phyloP scores from a whole-genome alignment of 2,113 vertebrate species.

The Cynocephalus volans region DNA sequence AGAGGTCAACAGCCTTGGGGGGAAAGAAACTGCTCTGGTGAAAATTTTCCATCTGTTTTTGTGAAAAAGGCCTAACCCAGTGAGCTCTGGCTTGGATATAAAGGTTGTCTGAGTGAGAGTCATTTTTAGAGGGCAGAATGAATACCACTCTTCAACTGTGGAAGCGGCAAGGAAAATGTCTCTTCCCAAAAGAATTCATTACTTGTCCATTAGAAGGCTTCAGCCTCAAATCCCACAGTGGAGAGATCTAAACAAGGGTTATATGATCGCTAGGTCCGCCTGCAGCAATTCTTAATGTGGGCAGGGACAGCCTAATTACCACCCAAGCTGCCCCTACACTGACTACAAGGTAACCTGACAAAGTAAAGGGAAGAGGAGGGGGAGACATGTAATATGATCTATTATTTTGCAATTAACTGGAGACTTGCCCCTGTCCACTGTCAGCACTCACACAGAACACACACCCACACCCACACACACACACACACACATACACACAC shows the following conservation, averaged over 20 bases:
- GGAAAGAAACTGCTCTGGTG: neutral
- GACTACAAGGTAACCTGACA: neutral
- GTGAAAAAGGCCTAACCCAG: neutral
- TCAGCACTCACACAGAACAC: slow-evolving; percentile 22
- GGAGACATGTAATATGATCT: slow-evolving; percentile 46
- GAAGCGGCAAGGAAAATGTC: neutral
- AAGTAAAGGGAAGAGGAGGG: neutral
- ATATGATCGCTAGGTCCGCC: neutral
- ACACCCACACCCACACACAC: neutral
- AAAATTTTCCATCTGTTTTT: neutral
- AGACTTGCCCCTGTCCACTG: neutral
- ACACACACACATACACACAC: neutral
- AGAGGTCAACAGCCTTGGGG: neutral
- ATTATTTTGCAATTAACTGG: slow-evolving; percentile 70
- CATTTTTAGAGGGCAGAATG: slow-evolving; percentile 6
- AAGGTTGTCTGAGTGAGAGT: neutral
- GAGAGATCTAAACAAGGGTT: slow-evolving; percentile 58
- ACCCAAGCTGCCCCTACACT: slow-evolving; percentile 28
- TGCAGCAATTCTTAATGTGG: neutral
- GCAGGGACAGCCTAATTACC: slow-evolving; percentile 57
- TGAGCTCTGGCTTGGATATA: neutral
- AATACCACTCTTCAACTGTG: neutral
- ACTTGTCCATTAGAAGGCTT: slow-evolving; percentile 63
- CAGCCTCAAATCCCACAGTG: slow-evolving; percentile 17
- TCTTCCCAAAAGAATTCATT: slow-evolving; percentile 59